These are phyloP conservation scores for Automeris io DNA, from an alignment of 2,888 invertebrate genomes.

Conservation along the genomic window DNA sequence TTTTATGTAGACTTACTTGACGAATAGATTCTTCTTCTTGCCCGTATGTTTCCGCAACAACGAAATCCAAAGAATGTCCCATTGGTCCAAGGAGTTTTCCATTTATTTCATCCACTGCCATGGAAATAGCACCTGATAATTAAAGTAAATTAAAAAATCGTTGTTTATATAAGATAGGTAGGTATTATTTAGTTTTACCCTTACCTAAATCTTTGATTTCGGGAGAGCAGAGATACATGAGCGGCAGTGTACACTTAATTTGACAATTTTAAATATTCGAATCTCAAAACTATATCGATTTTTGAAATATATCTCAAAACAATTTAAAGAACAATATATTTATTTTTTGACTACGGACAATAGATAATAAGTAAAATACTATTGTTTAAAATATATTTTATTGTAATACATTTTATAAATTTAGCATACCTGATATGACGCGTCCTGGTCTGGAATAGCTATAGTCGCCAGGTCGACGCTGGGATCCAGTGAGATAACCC, in stretches of 20 bases:
- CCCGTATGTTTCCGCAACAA: slow-evolving; percentile 93
- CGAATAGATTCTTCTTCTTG: slow-evolving; percentile 91
- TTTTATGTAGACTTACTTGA: slow-evolving; percentile 49
- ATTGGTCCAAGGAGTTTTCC: slow-evolving; percentile 75
- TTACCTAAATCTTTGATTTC: too few species aligned
- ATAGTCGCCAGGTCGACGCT: slow-evolving; percentile 84
- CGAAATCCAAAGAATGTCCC: slow-evolving; percentile 86
- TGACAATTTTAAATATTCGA: too few species aligned
- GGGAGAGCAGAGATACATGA: too few species aligned
- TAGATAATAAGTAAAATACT: too few species aligned
- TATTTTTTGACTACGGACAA: too few species aligned
- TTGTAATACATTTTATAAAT: neutral
- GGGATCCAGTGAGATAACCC: slow-evolving; percentile 91
- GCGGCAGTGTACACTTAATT: too few species aligned
- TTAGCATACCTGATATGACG: slow-evolving; percentile 68
- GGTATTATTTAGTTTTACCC: too few species aligned
- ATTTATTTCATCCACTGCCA: slow-evolving; percentile 91
- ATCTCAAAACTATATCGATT: too few species aligned
- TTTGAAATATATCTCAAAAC: too few species aligned
- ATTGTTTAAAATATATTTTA: too few species aligned
- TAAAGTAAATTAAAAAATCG: slow-evolving; percentile 1
- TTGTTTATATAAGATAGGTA: too few species aligned
- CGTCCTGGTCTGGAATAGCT: slow-evolving; percentile 87
- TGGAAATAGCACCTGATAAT: slow-evolving; percentile 85
- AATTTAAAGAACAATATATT: too few species aligned